Evolutionary conservation across 2,113 vertebrate genomes (phyloP).

Genomic region (Cisticola juncidis): DNA sequence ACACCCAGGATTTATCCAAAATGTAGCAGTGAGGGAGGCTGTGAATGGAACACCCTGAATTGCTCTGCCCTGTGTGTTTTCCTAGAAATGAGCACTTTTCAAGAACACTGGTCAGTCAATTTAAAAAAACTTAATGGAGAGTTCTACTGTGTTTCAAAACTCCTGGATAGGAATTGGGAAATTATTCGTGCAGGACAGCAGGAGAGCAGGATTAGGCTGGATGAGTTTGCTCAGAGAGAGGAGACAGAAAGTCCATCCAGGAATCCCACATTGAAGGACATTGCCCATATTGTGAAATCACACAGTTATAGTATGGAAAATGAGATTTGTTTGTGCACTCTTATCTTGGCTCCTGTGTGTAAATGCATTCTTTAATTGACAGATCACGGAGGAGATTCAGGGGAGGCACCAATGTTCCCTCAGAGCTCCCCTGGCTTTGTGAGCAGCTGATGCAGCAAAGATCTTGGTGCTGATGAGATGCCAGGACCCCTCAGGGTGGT

Average conservation of each 20-base stretch:
- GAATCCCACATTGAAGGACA: background rate
- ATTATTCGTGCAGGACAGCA: background rate
- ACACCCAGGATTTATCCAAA: background rate
- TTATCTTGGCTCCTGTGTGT: background rate
- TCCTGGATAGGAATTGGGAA: background rate
- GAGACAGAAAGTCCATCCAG: background rate
- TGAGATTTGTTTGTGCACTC: background rate
- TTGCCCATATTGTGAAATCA: background rate
- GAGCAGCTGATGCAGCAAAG: rapidly evolving
- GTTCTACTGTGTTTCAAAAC: background rate
- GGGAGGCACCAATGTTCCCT: background rate
- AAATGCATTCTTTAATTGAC: background rate
- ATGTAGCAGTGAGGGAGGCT: background rate
- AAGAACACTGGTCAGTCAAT: background rate
- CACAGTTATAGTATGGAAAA: background rate
- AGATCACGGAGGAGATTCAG: rapidly evolving
- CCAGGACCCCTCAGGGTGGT: background rate
- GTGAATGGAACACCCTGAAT: background rate
- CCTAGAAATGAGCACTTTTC: background rate
- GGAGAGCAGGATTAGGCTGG: background rate
- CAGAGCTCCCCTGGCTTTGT: rapidly evolving
- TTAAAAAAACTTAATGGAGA: background rate
- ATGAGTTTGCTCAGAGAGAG: background rate
- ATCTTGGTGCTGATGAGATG: rapidly evolving
- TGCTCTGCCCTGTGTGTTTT: background rate